A percentile compares a stretch with the other conserved stretches of the same genome.
Conservation (phyloP, 1,140 invertebrate genomes). For the Dinothrombium tinctorium region DNA sequence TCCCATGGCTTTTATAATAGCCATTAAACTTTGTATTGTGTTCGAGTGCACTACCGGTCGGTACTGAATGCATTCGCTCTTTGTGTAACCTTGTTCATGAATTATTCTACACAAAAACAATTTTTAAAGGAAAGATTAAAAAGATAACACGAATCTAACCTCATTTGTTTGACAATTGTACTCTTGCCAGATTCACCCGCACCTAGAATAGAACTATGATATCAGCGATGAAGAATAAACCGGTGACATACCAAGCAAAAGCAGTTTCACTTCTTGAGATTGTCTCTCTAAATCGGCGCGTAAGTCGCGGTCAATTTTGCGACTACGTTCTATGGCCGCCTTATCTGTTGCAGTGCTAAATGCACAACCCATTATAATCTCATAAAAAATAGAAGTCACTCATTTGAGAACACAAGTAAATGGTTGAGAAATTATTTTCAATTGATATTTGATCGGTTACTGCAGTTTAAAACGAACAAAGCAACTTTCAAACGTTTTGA, state of each 20-base stretch:
- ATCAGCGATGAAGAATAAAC: background rate
- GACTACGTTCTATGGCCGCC: slow-evolving; percentile 52
- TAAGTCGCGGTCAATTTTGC: slow-evolving; percentile 66
- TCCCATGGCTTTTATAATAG: slow-evolving; percentile 79
- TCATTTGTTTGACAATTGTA: slow-evolving; percentile 34
- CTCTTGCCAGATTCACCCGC: slow-evolving; percentile 34
- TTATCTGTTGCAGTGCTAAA: slow-evolving; percentile 57
- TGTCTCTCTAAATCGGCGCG: slow-evolving; percentile 55
- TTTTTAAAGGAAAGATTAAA: too few relatives aligned
- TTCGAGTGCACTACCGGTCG: slow-evolving; percentile 46
- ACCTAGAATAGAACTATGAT: slow-evolving; percentile 20
- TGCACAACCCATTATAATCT: slow-evolving; percentile 11
- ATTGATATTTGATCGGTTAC: too few relatives aligned
- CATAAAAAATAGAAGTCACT: too few relatives aligned
- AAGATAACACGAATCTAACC: too few relatives aligned
- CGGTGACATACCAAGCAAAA: slow-evolving; percentile 42
- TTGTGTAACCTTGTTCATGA: slow-evolving; percentile 75
- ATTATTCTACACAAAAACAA: too few relatives aligned
- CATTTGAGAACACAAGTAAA: too few relatives aligned
- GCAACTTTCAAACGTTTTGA: too few relatives aligned
- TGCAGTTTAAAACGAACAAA: too few relatives aligned
- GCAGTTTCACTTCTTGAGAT: slow-evolving; percentile 62
- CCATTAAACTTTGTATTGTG: slow-evolving; percentile 54
- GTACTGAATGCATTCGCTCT: slow-evolving; percentile 79
- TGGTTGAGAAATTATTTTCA: too few relatives aligned